phyloP scores from a whole-genome alignment of 2,797 vertebrate species.

The Leucoraja ocellata region DNA sequence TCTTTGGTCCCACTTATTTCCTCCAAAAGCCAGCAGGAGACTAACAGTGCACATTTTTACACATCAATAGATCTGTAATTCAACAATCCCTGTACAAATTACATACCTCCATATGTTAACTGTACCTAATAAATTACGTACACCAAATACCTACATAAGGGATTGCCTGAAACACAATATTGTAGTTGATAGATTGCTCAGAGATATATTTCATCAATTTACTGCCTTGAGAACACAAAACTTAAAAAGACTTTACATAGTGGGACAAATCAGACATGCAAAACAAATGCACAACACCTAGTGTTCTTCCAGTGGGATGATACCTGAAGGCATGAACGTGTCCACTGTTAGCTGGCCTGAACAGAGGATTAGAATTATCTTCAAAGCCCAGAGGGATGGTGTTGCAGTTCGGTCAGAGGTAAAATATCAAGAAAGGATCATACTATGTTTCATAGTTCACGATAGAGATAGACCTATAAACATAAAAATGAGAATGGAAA shows the following conservation, averaged over 20 bases:
- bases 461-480: not conserved
- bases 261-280: not conserved
- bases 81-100: not conserved
- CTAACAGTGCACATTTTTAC: not conserved
- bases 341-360: not conserved
- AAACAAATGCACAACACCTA: not conserved
- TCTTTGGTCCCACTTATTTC: conserved; percentile 6
- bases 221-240: conserved; percentile 13
- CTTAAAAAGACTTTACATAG: not conserved
- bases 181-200: conserved; percentile 1
- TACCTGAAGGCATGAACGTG: not conserved
- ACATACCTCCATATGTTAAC: not conserved
- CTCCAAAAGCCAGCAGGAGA: not conserved
- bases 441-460: not conserved
- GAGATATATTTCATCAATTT: not conserved
- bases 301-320: not conserved
- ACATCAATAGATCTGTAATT: not conserved
- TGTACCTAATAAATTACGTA: conserved; percentile 3
- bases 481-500: not conserved
- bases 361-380: not conserved
- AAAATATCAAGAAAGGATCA: not conserved
- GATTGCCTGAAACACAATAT: conserved; percentile 4
- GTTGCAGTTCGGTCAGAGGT: not conserved
- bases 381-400: not conserved
- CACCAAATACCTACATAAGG: not conserved